Base-by-base conservation (phyloP, 2,797 vertebrate genomes). In the Diglossa cyanea region DNA sequence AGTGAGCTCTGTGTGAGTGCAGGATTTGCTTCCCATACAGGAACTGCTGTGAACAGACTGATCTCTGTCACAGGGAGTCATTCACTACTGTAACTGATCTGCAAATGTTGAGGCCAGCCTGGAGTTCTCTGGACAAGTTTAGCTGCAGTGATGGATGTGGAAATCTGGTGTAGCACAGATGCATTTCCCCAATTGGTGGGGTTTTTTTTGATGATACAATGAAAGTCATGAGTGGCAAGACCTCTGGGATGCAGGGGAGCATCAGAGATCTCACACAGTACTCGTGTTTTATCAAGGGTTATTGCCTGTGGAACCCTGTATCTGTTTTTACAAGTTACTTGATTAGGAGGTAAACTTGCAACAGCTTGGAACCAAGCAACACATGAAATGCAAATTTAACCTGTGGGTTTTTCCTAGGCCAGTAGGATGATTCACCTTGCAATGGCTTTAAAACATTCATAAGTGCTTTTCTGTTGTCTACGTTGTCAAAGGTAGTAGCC, bases 321-420 rank as follows among this genome's bases (percentile, higher is more conserved):
- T 31, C 35, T 90, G n/a, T 51, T 90, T 87, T 91, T 87, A 62
- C 70, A 61, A n/a, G 54, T 75, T 81, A 6, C 28, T 83, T 93
- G 58, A 12, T 62, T 86, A 85, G 23, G 17, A 8, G 12, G 9
- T 40, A 58, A 60, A 12, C 31, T 75, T 91, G 18, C 35, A 72
- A 57, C 23, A 86, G 30, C 62, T 85, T 81, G 53, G 66, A 95
- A 91, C 53, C 63, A 80, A 94, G 70, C n/a, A 86, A 42, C 54
- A 17, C 13, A 4, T 76, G 82, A 96, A 93, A 87, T 86, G 62
- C 80, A 97, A 17, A 84, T 96, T 86, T 61, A 67, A 45, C 66
- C 88, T 88, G 31, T 48, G 26, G 62, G 89, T 31, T 51, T 71
- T 47, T 96, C 96, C 74, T 94, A 92, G 91, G 90, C 92, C 79